Percentiles rank a stretch among this genome's conserved stretches.
Evolutionary conservation across 2,888 invertebrate species (phyloP).

Genomic region (Schrankia costaestrigalis): DNA sequence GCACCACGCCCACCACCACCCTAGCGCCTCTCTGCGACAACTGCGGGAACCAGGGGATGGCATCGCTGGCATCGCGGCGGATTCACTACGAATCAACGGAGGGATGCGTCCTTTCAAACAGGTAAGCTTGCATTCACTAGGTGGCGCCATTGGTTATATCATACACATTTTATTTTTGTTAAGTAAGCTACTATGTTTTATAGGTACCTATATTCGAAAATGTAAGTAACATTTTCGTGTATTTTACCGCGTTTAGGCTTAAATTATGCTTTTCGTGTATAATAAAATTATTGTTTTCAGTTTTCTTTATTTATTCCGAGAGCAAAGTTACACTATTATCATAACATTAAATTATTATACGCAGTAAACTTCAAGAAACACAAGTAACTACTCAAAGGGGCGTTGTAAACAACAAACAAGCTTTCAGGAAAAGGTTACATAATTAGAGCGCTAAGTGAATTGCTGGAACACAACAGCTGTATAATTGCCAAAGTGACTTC

Average conservation of each 20-base stretch:
- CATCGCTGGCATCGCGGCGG: conserved; percentile 97
- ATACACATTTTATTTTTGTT: conserved; percentile 7
- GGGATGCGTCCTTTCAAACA: conserved; percentile 98
- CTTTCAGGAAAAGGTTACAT: conserved; percentile 34
- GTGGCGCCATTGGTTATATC: conserved; percentile 51
- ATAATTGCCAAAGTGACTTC: conserved; percentile 42
- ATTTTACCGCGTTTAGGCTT: no score
- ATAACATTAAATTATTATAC: no score
- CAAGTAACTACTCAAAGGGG: no score
- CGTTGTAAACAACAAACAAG: conserved; percentile 9
- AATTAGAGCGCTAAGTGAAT: conserved; percentile 51
- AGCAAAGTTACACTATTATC: no score
- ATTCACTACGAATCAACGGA: conserved; percentile 97
- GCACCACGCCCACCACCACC: conserved; percentile 84
- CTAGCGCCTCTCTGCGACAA: conserved; percentile 93
- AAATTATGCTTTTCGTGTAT: conserved; percentile 3
- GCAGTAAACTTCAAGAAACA: no score
- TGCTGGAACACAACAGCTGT: conserved; percentile 44
- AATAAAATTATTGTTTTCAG: conserved; percentile 1
- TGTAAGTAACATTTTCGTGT: no score
- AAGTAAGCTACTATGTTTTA: conserved; percentile 6
- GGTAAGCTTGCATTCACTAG: conserved; percentile 81
- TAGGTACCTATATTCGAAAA: no score
- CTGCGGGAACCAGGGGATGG: conserved; percentile 91
- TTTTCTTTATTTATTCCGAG: no score